Conservation (phyloP, 37 sponge, comb jelly and placozoan species). For the Ephydatia muelleri region DNA sequence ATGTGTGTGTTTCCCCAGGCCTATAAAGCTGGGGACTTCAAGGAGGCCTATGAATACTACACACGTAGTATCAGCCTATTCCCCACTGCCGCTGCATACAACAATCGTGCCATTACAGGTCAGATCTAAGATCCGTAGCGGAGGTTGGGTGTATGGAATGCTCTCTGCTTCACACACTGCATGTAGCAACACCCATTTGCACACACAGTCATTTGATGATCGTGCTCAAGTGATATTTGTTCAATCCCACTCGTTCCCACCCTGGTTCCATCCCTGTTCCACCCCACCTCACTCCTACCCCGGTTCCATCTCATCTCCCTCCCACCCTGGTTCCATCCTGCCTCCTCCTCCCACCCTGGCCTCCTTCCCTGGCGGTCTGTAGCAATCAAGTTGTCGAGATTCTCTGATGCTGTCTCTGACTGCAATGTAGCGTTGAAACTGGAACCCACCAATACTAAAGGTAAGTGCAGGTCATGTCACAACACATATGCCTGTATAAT, state of each 20-base stretch:
- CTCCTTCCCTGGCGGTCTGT: background rate
- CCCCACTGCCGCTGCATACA: conserved; percentile 67
- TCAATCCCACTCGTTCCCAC: no score
- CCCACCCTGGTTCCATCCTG: conserved; percentile 17
- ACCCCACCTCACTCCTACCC: no score
- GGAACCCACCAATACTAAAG: conserved; percentile 64
- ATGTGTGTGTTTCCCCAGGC: conserved; percentile 39
- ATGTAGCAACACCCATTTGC: background rate
- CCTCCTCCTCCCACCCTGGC: background rate
- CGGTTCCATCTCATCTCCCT: no score
- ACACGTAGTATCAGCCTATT: conserved; percentile 65
- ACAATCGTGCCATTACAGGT: conserved; percentile 88
- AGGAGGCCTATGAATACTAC: conserved; percentile 84
- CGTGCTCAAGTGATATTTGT: no score
- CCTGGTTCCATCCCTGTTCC: no score
- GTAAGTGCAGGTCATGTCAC: conserved; percentile 26
- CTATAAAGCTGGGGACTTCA: conserved; percentile 68
- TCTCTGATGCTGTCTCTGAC: conserved; percentile 51
- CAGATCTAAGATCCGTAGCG: background rate
- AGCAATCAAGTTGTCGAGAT: conserved; percentile 56
- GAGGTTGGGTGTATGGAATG: background rate
- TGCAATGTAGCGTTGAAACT: conserved; percentile 46
- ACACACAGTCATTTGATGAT: background rate
- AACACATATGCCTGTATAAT: no score
- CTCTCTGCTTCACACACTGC: background rate